Conservation (phyloP, 2,113 vertebrate species). For the Glareola pratincola region DNA sequence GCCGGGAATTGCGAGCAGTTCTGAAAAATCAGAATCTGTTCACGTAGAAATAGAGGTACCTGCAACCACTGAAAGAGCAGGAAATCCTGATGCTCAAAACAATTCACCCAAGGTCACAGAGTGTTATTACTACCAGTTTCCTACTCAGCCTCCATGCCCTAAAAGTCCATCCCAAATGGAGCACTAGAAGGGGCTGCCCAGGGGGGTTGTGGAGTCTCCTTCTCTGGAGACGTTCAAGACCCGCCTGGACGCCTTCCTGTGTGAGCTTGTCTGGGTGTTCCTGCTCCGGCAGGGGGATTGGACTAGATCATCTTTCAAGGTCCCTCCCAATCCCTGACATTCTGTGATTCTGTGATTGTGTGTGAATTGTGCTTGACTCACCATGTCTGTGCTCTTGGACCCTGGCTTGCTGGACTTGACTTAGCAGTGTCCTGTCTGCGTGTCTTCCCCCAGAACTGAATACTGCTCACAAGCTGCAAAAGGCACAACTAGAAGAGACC, state of each 20-base stretch:
- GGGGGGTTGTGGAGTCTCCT: too few species aligned
- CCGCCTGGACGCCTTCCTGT: too few species aligned
- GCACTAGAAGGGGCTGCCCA: too few species aligned
- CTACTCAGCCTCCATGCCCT: background rate
- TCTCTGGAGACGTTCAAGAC: too few species aligned
- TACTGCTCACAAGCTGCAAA: slow-evolving; percentile 87
- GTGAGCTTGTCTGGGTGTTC: too few species aligned
- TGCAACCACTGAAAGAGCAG: background rate
- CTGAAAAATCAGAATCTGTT: background rate
- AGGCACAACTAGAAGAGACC: slow-evolving; percentile 86
- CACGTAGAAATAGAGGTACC: background rate
- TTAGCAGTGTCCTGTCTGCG: background rate
- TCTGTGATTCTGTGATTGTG: too few species aligned
- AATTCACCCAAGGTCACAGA: background rate
- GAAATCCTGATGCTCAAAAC: background rate
- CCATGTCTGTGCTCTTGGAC: rapidly evolving
- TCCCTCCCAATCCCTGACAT: too few species aligned
- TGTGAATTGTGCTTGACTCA: rapidly evolving
- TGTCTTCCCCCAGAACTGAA: slow-evolving; percentile 80
- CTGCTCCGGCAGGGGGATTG: too few species aligned
- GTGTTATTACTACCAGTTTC: background rate
- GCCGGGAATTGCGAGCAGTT: background rate
- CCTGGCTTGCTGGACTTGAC: background rate
- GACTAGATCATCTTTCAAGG: too few species aligned
- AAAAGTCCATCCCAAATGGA: background rate